Base-by-base conservation (phyloP, 2,888 invertebrate species). In the Trypoxylon attenuatum region DNA sequence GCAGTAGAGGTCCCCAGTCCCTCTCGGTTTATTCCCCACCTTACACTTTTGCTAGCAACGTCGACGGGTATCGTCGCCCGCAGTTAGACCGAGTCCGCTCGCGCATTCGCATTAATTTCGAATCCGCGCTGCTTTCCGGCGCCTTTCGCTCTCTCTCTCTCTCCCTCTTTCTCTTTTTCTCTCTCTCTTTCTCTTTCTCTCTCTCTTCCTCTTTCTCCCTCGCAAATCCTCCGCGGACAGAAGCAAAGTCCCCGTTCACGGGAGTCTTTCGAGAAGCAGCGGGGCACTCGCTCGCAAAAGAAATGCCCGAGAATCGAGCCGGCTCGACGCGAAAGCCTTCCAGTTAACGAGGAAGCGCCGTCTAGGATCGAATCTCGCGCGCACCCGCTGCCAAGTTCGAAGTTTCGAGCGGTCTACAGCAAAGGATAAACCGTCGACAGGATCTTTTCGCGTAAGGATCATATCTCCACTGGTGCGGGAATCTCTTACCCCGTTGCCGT, bases 31-130 rank as follows among this genome's bases (percentile, higher is more conserved):
- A 21, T 70, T 71, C 74, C 73, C 73, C 76, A 68, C 73, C 69
- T 69, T 53, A 42, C 10, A 19, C 69, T 43, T 63, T 65, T 72
- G 77, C 73, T 66, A 77, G 66, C 80, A 63, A 74, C 80, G 75
- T 67, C 74, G 80, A 78, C 73, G 75, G 75, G 76, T 79, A 80
- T 76, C 82, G 79, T 79, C 80, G 81, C 71, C 84, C 85, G 82
- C 84, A 86, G 86, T 86, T 82, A 83, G 80, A 82, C 83, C 82
- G 83, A 85, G 85, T 85, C 84, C 85, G 84, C 77, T 85, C 86
- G 85, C 84, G 85, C 80, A 85, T 83, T 85, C 85, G 82, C 84
- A 84, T 82, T 84, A 76, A 82, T 79, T 79, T 79, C 72, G 65
- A 71, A 73, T 70, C 64, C 73, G 74, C 71, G 71, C 46, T 54